A percentile compares a stretch with the other conserved stretches of the same genome.
Conservation (phyloP, 2,797 vertebrate genomes). For the Etheostoma nigrum region DNA sequence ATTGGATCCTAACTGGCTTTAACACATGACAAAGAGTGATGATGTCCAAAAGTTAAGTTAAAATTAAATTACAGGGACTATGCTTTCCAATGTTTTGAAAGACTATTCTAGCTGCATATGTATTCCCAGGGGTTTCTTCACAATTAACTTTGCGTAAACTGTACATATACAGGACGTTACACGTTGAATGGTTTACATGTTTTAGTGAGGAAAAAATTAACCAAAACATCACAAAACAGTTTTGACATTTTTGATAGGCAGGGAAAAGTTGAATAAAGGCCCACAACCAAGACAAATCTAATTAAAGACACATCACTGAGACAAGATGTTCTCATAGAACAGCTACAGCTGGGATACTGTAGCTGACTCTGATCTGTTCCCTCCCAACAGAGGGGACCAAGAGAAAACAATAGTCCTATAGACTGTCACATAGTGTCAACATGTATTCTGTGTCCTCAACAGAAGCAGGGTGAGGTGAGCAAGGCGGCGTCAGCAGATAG, state of each 20-base stretch:
- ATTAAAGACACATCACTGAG: background rate
- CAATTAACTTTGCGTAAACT: background rate
- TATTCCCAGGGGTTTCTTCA: background rate
- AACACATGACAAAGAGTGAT: background rate
- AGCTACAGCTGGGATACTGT: background rate
- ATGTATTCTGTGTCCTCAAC: slow-evolving; percentile 54
- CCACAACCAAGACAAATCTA: background rate
- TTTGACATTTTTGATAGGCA: background rate
- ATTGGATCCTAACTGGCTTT: background rate
- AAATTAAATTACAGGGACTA: no score
- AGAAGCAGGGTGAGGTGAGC: slow-evolving; percentile 95
- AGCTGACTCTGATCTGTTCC: background rate
- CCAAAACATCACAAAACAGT: background rate
- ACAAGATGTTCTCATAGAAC: background rate
- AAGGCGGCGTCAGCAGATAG: slow-evolving; percentile 95
- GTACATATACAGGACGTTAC: background rate
- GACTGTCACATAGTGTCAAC: background rate
- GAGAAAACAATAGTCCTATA: background rate
- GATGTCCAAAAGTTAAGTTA: no score
- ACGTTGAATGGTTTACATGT: background rate
- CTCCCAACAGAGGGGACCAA: background rate
- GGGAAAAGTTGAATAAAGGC: background rate
- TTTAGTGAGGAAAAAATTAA: background rate
- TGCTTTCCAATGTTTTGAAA: no score
- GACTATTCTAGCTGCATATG: no score